Evolutionary conservation across 2,888 invertebrate species (phyloP), one percentile per base, ranked within the genome.

Genomic region (Epirrhoe tristata): DNA sequence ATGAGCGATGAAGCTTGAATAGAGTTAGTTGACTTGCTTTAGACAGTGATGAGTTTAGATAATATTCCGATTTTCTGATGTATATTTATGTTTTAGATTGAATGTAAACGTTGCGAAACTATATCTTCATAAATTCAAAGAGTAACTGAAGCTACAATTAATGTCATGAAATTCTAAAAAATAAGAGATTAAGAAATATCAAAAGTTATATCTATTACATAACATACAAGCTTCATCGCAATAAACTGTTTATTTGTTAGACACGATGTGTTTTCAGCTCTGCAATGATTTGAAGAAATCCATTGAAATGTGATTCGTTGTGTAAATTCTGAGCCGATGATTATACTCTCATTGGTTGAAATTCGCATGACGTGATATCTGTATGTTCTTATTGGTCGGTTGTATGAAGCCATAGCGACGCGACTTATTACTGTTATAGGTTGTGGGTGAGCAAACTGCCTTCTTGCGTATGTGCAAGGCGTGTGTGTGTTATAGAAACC

Each of bases 401-500:
- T 51, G 51, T 54, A 34, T 56, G 46, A 32, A 79, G 81, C 80
- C 66, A 71, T 73, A 76, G 61, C 64, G 68, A 64, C 68, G 50
- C 36, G 68, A 68, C 64, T 58, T 75, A 74, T 43, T 78, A 77
- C 69, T 62, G 71, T 63, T 66, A 71, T 43, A 65, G 54, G 64
- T 66, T 70, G 71, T 77, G 80, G 76, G 78, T 81, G 82, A 74
- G 67, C 64, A 63, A 69, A 59, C 67, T 56, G 69, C 69, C 75
- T 71, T 77, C 74, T 78, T 78, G 80, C 83, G 82, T 79, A 74
- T 77, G 80, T 73, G 66, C 72, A 73, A 69, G 68, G 70, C 70
- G 59, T 62, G 63, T 64, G 74, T 69, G 32, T 71, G 68, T 68
- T 68, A 68, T 50, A 36, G 36, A 58, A 14, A 50, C 54, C 51